A percentile compares a stretch with the other conserved stretches of the same genome.
These are phyloP conservation scores for Poecilia wingei DNA, from an alignment of 2,797 vertebrate species.

Conservation along the genomic window DNA sequence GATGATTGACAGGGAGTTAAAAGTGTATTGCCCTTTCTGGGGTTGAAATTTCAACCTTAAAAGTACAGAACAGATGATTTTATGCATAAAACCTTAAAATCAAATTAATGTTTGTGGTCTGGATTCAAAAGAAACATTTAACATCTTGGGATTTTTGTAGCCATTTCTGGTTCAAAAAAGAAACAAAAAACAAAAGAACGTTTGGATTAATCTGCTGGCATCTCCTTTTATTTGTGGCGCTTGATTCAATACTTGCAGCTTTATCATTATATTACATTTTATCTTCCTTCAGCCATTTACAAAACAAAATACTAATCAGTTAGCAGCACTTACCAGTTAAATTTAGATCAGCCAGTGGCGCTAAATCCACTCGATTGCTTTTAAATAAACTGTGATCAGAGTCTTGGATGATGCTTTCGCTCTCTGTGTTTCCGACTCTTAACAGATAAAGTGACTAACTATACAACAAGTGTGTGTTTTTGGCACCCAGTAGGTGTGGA, in stretches of 20 bases:
- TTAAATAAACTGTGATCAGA: not conserved
- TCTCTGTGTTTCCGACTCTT: not conserved
- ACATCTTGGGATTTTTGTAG: slow-evolving; percentile 36
- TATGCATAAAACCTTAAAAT: not conserved
- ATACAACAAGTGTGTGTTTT: slow-evolving; percentile 18
- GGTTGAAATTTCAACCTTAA: not conserved
- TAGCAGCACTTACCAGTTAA: slow-evolving; percentile 7
- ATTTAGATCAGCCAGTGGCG: slow-evolving; percentile 15
- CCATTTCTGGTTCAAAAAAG: slow-evolving; percentile 30
- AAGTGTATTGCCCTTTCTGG: not conserved
- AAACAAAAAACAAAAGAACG: slow-evolving; percentile 28
- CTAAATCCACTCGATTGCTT: slow-evolving; percentile 8
- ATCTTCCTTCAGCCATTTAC: not conserved
- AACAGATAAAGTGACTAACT: slow-evolving; percentile 14
- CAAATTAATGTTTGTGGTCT: not conserved
- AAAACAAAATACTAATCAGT: slow-evolving; percentile 4
- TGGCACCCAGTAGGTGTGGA: not conserved
- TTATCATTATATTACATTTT: not conserved
- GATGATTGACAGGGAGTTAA: not conserved
- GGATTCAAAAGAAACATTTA: slow-evolving; percentile 21
- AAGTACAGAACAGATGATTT: not conserved
- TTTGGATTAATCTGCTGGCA: slow-evolving; percentile 43
- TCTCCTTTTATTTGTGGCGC: slow-evolving; percentile 7
- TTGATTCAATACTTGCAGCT: not conserved
- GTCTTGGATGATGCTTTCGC: not conserved